Conservation (phyloP, 1,140 invertebrate genomes). For the Penaeus chinensis region DNA sequence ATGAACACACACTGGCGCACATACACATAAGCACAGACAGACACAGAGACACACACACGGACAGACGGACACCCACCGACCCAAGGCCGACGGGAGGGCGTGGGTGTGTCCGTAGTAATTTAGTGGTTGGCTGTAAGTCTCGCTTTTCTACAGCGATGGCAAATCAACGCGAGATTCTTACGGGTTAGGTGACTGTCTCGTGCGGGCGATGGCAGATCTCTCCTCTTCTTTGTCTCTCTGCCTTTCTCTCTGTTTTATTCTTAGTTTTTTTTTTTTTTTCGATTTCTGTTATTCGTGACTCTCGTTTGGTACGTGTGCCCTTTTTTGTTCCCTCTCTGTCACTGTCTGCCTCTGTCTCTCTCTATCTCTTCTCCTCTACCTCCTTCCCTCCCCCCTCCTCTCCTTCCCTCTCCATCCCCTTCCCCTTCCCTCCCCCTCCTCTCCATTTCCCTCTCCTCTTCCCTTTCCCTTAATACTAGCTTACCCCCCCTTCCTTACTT, state of each 20-base stretch:
- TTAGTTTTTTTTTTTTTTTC: too few relatives aligned
- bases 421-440: neutral
- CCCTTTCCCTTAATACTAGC: too few relatives aligned
- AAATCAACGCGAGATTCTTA: too few relatives aligned
- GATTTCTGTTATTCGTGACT: neutral
- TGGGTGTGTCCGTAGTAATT: neutral
- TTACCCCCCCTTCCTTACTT: too few relatives aligned
- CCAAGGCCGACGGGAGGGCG: neutral
- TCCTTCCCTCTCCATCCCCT: too few relatives aligned
- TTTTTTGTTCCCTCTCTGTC: neutral
- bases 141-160: too few relatives aligned
- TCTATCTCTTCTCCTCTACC: too few relatives aligned
- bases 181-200: too few relatives aligned
- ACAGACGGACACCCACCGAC: constrained; percentile 3
- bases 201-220: too few relatives aligned
- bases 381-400: too few relatives aligned
- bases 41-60: neutral
- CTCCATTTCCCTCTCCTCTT: neutral
- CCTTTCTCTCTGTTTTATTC: neutral
- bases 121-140: neutral
- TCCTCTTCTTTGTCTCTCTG: neutral
- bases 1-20: constrained; percentile 23
- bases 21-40: neutral
- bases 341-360: too few relatives aligned
- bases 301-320: too few relatives aligned